Evolutionary conservation across 2,888 invertebrate species (phyloP).

Genomic region (Chymomyza fuscimana): DNA sequence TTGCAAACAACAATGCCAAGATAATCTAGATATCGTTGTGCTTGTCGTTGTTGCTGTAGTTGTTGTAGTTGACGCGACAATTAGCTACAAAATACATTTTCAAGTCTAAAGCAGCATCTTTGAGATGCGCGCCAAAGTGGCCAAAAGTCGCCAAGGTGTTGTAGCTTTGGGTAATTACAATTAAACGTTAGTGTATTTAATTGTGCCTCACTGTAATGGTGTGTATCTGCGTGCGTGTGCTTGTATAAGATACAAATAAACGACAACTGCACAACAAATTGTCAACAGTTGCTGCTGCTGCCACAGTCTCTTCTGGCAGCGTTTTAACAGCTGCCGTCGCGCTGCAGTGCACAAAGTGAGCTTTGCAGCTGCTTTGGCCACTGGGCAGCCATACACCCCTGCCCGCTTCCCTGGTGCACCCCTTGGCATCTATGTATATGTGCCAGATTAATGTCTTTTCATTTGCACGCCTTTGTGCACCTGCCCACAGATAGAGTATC

Average conservation of each 20-base stretch:
- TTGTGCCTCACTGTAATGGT: constrained; percentile 33
- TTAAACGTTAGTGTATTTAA: constrained; percentile 70
- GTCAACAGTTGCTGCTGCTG: constrained; percentile 51
- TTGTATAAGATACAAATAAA: constrained; percentile 52
- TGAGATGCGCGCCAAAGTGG: constrained; percentile 46
- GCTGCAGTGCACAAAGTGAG: constrained; percentile 55
- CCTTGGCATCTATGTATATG: not conserved
- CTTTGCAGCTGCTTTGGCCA: constrained; percentile 3
- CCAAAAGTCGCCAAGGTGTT: constrained; percentile 4
- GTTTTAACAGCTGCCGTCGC: constrained; percentile 34
- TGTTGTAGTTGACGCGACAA: constrained; percentile 29
- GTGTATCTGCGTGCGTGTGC: constrained; percentile 11
- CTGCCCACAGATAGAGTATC: constrained; percentile 43
- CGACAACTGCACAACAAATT: constrained; percentile 64
- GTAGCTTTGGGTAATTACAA: constrained; percentile 68
- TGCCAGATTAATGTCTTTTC: constrained; percentile 49
- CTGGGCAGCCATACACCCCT: not conserved
- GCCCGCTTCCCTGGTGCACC: not conserved
- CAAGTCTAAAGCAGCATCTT: constrained; percentile 68
- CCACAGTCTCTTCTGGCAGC: constrained; percentile 12
- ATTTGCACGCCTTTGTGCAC: constrained; percentile 46
- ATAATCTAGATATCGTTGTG: constrained; percentile 37
- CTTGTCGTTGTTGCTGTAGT: constrained; percentile 37
- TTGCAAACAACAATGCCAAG: constrained; percentile 68
- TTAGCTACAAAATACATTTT: constrained; percentile 52